Evolutionary conservation across 2,888 invertebrate species (phyloP).

Genomic region (Chydorus sphaericus): DNA sequence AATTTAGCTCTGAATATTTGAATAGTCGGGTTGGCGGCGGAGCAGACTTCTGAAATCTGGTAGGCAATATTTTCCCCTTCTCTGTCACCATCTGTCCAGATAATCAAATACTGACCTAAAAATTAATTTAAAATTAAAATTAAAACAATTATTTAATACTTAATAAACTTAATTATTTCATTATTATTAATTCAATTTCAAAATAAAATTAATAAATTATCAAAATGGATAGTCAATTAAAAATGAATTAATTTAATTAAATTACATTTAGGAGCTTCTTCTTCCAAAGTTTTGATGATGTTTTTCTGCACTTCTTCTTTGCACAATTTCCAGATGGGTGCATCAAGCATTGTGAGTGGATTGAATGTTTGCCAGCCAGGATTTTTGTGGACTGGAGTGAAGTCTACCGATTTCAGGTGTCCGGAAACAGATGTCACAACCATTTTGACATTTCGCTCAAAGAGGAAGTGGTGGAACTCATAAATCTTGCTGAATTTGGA

Average conservation of each 20-base stretch:
- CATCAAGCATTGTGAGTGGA: constrained; percentile 73
- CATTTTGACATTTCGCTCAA: constrained; percentile 65
- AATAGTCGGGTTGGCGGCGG: constrained; percentile 49
- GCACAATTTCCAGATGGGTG: constrained; percentile 63
- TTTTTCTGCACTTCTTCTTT: constrained; percentile 51
- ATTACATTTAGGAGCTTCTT: constrained; percentile 31
- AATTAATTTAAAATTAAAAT: too few relatives aligned
- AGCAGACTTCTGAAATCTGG: constrained; percentile 86
- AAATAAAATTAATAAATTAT: too few relatives aligned
- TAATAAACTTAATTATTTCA: too few relatives aligned
- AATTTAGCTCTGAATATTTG: constrained; percentile 38
- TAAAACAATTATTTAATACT: too few relatives aligned
- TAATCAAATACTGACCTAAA: constrained; percentile 59
- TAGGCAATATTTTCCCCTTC: constrained; percentile 98
- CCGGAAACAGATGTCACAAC: constrained; percentile 97
- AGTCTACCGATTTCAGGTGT: constrained; percentile 71
- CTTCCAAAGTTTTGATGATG: constrained; percentile 46
- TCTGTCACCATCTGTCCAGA: constrained; percentile 99
- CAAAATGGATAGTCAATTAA: too few relatives aligned
- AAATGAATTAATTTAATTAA: too few relatives aligned
- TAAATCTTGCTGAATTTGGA: constrained; percentile 90
- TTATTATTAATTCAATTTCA: too few relatives aligned
- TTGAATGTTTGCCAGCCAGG: constrained; percentile 67
- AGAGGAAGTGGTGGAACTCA: constrained; percentile 68
- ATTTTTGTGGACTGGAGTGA: constrained; percentile 53